phyloP scores from a whole-genome alignment of 2,888 invertebrate species.

The Tinea trinotella region DNA sequence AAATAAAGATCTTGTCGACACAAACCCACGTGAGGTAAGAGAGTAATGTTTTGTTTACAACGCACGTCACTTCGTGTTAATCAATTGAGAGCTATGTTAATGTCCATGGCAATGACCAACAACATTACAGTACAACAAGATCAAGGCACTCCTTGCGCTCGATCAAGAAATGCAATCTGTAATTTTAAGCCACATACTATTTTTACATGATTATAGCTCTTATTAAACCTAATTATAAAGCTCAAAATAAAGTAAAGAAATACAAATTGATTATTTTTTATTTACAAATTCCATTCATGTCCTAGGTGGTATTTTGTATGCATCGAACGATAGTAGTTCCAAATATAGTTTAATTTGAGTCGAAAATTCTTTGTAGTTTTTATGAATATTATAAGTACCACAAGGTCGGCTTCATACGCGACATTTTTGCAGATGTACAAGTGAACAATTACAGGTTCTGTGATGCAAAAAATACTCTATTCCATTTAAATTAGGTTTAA shows the following conservation, averaged over 20 bases:
- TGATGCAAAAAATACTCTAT: no score
- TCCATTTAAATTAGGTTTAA: no score
- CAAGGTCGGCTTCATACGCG: constrained; percentile 37
- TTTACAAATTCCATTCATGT: constrained; percentile 15
- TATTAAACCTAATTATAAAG: constrained; percentile 3
- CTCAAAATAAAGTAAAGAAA: constrained; percentile 1
- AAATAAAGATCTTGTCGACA: not conserved
- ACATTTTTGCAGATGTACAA: constrained; percentile 12
- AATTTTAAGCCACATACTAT: not conserved
- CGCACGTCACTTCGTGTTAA: not conserved
- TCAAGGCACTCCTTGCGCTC: not conserved
- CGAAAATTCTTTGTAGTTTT: not conserved
- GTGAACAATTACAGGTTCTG: no score
- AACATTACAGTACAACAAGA: not conserved
- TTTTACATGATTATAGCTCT: not conserved
- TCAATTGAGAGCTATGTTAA: not conserved
- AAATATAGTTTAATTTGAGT: constrained; percentile 9
- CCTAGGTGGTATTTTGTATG: constrained; percentile 8
- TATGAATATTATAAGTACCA: constrained; percentile 25
- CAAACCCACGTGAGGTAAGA: not conserved
- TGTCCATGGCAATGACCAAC: not conserved
- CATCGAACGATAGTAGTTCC: not conserved
- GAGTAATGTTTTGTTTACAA: constrained; percentile 8
- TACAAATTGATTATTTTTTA: constrained; percentile 5
- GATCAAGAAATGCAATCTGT: constrained; percentile 2